Conservation (phyloP, 2,888 invertebrate species). For the Brachyptera putata region DNA sequence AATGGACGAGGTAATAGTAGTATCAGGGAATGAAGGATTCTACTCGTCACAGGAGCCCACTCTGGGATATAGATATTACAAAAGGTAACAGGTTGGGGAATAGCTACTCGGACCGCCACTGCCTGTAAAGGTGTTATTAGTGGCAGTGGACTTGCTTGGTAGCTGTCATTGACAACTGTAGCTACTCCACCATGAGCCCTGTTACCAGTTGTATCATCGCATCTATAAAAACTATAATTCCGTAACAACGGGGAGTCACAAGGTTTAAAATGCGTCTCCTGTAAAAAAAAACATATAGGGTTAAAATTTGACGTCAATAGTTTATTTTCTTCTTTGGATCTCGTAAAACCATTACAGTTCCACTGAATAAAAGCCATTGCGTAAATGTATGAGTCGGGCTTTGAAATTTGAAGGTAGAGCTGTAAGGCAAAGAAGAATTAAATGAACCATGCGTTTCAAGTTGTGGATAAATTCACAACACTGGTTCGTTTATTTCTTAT, state of each 20-base stretch:
- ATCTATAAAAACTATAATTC: not conserved
- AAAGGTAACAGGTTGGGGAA: constrained; percentile 1
- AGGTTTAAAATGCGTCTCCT: constrained; percentile 15
- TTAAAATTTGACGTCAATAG: constrained; percentile 8
- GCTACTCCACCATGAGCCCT: constrained; percentile 6
- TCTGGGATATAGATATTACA: not conserved
- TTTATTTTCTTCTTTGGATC: not conserved
- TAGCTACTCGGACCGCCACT: constrained; percentile 2
- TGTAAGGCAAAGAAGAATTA: no score
- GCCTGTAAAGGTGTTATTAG: constrained; percentile 8
- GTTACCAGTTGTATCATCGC: constrained; percentile 1
- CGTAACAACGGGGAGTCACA: not conserved
- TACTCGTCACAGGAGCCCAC: constrained; percentile 3
- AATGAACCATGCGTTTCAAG: no score
- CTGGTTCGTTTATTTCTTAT: no score
- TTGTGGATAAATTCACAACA: no score
- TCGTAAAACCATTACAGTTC: constrained; percentile 9
- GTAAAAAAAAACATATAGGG: constrained; percentile 2
- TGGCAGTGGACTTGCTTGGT: not conserved
- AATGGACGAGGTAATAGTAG: not conserved
- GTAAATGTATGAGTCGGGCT: no score
- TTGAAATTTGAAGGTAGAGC: no score
- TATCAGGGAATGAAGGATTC: not conserved
- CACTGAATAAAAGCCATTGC: constrained; percentile 8
- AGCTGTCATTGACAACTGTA: not conserved